Evolutionary conservation across 2,113 vertebrate species (phyloP).

Genomic region (Dromaius novaehollandiae): DNA sequence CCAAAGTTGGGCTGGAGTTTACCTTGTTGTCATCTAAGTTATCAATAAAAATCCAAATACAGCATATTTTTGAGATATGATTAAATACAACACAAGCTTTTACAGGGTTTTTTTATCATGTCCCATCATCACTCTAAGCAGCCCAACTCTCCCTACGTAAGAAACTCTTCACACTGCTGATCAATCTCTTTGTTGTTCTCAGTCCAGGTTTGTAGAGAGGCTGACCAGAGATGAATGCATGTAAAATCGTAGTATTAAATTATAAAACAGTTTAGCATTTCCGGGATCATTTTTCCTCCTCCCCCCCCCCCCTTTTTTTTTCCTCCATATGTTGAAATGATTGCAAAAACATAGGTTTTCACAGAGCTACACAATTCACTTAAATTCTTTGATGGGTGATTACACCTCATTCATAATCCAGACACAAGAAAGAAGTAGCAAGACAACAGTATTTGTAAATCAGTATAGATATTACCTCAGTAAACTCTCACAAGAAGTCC

Average conservation of each 20-base stretch:
- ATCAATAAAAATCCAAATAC: background rate
- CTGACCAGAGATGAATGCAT: background rate
- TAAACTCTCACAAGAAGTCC: background rate
- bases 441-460: background rate
- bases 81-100: background rate
- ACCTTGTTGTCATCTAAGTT: background rate
- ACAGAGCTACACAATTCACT: background rate
- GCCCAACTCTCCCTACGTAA: background rate
- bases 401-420: background rate
- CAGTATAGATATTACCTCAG: background rate
- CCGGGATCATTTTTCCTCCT: background rate
- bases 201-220: background rate
- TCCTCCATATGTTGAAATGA: background rate
- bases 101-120: accelerated
- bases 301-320: background rate
- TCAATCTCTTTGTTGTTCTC: background rate
- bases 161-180: background rate
- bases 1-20: background rate
- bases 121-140: background rate
- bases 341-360: background rate
- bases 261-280: background rate
- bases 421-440: background rate
- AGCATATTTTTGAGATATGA: background rate
- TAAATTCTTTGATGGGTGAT: background rate
- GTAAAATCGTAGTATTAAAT: background rate